Evolutionary conservation across 2,113 vertebrate species (phyloP), one percentile per base, ranked within the genome.

Genomic region (Podarcis cretensis): DNA sequence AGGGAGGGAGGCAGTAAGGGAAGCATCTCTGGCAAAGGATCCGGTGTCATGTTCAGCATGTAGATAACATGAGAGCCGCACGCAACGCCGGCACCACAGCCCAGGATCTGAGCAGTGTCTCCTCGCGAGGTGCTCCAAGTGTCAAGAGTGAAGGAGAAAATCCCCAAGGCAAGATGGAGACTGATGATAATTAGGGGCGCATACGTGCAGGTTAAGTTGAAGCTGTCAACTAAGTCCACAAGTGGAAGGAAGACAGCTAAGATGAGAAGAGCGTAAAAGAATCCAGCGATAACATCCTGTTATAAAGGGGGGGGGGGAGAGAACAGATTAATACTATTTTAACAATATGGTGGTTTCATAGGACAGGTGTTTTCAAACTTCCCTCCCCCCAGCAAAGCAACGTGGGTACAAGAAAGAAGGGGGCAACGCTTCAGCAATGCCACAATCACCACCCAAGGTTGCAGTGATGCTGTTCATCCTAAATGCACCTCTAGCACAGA

Each of bases 81-180:
- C 3, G 99, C 98, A 27, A 99, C 96, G 20, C 99, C 99, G 0
- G 98, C 98, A 0, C 99, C 98, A 0, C 98, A 97, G 87, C 98
- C 99, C 87, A 99, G 96, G 91, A 99, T 99, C 95, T 99, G 97
- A 35, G 99, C 98, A 0, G 99, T 99, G 96, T 99, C 99, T 2
- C 98, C 98, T 3, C 99, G 96, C 0, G 99, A 99, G 0, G 99
- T 99, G 96, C 99, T 99, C 99, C 99, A 99, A 6, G 98, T 98
- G 94, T 99, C 99, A 75, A 99, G 97, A 4, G 97, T 99, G 94
- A 99, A 99, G 80, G 98, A 99, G 95, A 99, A 98, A 91, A 99
- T 97, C 75, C 98, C 98, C 95, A 99, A 89, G 32, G 95, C 97
- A 35, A 98, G 93, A 88, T 99, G 98, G n/a, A 99, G 94, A 20